phyloP scores from a whole-genome alignment of 1,140 invertebrate species.

The Ptiloglossa arizonensis region DNA sequence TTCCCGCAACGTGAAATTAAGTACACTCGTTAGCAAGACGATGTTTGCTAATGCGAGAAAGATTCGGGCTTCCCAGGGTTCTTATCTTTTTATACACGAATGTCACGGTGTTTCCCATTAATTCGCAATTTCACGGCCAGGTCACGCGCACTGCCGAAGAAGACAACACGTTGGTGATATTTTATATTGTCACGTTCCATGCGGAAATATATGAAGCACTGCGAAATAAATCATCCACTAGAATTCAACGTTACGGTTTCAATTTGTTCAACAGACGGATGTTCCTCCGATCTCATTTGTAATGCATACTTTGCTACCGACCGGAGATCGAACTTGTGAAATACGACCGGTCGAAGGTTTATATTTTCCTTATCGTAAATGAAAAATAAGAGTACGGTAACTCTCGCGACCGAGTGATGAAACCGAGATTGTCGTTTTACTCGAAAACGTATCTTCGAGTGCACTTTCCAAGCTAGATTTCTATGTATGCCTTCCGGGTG shows the following conservation, averaged over 20 bases:
- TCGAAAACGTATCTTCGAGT: too few species aligned
- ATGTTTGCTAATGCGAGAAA: slow-evolving; percentile 68
- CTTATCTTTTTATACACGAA: slow-evolving; percentile 59
- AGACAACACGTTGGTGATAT: neutral
- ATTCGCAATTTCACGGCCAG: slow-evolving; percentile 52
- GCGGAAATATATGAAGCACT: slow-evolving; percentile 18
- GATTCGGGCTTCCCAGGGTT: slow-evolving; percentile 53
- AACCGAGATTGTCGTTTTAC: too few species aligned
- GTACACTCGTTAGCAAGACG: slow-evolving; percentile 68
- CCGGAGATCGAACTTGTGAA: too few species aligned
- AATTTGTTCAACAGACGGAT: too few species aligned
- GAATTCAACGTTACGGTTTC: neutral
- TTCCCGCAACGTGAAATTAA: slow-evolving; percentile 65
- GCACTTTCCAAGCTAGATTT: too few species aligned
- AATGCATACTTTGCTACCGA: too few species aligned
- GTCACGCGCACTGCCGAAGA: slow-evolving; percentile 12
- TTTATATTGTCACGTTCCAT: neutral
- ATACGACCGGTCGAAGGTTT: too few species aligned
- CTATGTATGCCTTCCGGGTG: too few species aligned
- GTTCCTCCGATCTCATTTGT: neutral
- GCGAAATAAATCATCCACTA: slow-evolving; percentile 25
- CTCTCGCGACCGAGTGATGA: too few species aligned
- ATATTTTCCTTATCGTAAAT: too few species aligned
- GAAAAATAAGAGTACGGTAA: too few species aligned
- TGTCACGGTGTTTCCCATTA: slow-evolving; percentile 53